Conservation (phyloP, 2,888 invertebrate species). For the Mechanitis messenoides region DNA sequence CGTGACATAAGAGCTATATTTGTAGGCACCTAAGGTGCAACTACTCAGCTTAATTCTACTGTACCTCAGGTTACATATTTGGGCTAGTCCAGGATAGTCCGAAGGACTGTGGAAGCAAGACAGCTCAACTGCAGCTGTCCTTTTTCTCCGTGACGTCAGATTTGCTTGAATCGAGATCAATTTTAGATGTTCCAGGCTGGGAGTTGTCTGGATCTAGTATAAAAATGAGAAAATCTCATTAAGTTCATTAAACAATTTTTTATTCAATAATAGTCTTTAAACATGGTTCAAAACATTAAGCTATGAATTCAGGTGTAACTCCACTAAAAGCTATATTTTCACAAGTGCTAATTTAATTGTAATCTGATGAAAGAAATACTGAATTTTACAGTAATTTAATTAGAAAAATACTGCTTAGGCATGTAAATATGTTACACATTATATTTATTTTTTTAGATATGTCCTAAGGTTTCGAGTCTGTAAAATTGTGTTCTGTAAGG, state of each 20-base stretch:
- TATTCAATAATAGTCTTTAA: too few relatives aligned
- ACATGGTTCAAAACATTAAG: too few relatives aligned
- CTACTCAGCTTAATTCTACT: constrained; percentile 55
- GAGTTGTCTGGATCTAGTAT: constrained; percentile 54
- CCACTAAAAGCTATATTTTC: too few relatives aligned
- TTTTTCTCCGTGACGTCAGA: constrained; percentile 45
- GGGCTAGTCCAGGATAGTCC: constrained; percentile 61
- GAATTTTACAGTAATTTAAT: too few relatives aligned
- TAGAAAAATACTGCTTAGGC: background rate
- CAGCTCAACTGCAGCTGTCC: constrained; percentile 66
- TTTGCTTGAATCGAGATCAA: constrained; percentile 44
- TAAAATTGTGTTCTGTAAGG: background rate
- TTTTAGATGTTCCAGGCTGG: constrained; percentile 53
- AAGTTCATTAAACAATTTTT: background rate
- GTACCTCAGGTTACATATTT: constrained; percentile 72
- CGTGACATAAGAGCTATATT: constrained; percentile 21
- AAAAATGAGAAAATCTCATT: constrained; percentile 11
- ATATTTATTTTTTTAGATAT: background rate
- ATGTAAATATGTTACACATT: background rate
- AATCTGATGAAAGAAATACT: too few relatives aligned
- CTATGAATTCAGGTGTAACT: too few relatives aligned
- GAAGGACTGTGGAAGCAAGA: constrained; percentile 41
- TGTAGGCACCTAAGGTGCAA: constrained; percentile 41
- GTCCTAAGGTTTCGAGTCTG: background rate
- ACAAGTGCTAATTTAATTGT: too few relatives aligned